Conservation (phyloP, 2,888 invertebrate genomes). For the Deilephila porcellus region DNA sequence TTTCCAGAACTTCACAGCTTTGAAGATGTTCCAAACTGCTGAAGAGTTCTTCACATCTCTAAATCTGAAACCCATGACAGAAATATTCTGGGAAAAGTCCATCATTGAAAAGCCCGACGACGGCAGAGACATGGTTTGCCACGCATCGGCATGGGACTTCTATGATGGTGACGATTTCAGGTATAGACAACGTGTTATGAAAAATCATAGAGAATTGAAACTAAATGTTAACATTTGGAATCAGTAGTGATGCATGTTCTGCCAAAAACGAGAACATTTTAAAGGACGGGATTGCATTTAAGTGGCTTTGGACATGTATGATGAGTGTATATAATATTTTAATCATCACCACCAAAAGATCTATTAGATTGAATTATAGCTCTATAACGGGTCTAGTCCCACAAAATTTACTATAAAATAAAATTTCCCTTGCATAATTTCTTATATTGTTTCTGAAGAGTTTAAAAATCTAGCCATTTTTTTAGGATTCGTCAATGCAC, state of each 20-base stretch:
- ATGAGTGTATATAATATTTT: too few species aligned
- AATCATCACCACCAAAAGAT: too few species aligned
- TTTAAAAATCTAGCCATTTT: not conserved
- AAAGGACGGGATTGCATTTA: too few species aligned
- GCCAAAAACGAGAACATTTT: too few species aligned
- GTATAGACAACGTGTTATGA: constrained; percentile 58
- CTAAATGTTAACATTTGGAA: too few species aligned
- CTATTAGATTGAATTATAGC: too few species aligned
- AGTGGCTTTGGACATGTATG: rapidly evolving
- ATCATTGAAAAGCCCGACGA: constrained; percentile 91
- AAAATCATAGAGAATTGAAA: too few species aligned
- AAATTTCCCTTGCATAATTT: too few species aligned
- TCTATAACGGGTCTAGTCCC: too few species aligned
- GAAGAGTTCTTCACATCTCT: constrained; percentile 94
- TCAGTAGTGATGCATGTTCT: too few species aligned
- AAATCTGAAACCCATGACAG: constrained; percentile 90
- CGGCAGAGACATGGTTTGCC: constrained; percentile 90
- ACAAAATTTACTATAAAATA: too few species aligned
- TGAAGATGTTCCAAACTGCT: constrained; percentile 91
- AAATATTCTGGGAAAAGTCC: constrained; percentile 92
- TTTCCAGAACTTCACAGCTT: constrained; percentile 88
- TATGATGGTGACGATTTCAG: constrained; percentile 92
- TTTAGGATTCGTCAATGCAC: constrained; percentile 86
- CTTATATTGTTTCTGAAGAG: too few species aligned
- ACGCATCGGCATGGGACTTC: constrained; percentile 96